Percentiles rank a stretch among this genome's conserved stretches.
phyloP scores from a whole-genome alignment of 2,797 vertebrate genomes.

The Ctenosaura bakeri region DNA sequence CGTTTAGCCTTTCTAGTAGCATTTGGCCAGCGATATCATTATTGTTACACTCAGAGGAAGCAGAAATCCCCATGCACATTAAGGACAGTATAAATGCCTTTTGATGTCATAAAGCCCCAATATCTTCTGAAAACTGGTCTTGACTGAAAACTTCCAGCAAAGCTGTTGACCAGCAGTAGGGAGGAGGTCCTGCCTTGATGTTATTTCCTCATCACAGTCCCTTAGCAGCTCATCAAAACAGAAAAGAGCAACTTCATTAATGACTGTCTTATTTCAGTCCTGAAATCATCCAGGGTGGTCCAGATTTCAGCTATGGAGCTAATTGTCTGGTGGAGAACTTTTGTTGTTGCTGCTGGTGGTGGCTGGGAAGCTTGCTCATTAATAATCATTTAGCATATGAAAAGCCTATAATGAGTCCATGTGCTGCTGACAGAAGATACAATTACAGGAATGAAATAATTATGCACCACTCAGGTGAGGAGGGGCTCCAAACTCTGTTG shows the following conservation, averaged over 20 bases:
- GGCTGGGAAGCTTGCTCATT: constrained; percentile 70
- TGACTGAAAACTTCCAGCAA: constrained; percentile 20
- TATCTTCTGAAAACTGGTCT: background rate
- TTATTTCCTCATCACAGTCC: constrained; percentile 20
- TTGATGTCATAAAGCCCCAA: background rate
- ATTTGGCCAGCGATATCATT: background rate
- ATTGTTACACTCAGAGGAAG: background rate
- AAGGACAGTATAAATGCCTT: background rate
- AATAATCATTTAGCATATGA: constrained; percentile 79
- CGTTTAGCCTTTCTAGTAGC: background rate
- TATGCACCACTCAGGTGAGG: constrained; percentile 58
- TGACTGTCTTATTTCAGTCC: constrained; percentile 49
- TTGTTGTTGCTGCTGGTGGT: constrained; percentile 57
- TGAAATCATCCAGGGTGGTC: constrained; percentile 56
- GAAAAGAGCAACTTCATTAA: constrained; percentile 53
- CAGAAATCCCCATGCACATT: too few relatives aligned
- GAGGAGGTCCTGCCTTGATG: background rate
- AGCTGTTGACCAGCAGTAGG: background rate
- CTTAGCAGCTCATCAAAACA: constrained; percentile 67
- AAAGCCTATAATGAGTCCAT: constrained; percentile 75
- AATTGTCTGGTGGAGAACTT: constrained; percentile 72
- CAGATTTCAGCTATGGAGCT: constrained; percentile 60
- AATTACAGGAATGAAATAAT: constrained; percentile 75
- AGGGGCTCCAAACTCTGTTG: background rate
- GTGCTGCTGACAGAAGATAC: constrained; percentile 69